Percentiles rank a stretch among this genome's conserved stretches.
These are phyloP conservation scores for Siniperca undulata DNA, from an alignment of 2,797 vertebrate genomes.

Conservation along the genomic window DNA sequence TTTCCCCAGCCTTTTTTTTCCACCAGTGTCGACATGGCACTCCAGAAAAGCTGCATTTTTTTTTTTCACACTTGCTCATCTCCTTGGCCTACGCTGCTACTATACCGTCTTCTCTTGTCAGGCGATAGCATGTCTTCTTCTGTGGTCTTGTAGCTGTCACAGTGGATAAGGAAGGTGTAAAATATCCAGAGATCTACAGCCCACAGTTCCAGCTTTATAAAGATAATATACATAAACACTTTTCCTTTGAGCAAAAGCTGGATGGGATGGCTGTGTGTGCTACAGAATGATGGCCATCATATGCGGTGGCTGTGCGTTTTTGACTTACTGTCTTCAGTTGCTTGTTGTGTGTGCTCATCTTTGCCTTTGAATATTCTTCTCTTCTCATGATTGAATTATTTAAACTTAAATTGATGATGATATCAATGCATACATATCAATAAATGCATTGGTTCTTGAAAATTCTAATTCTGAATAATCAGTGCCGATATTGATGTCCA, in stretches of 20 bases:
- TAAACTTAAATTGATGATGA: background rate
- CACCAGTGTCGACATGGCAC: background rate
- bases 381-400: background rate
- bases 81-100: background rate
- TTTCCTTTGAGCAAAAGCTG: slow-evolving; percentile 8
- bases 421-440: background rate
- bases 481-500: background rate
- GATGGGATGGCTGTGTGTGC: background rate
- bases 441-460: background rate
- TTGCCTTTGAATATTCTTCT: background rate
- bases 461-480: background rate
- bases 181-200: slow-evolving; percentile 10
- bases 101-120: background rate
- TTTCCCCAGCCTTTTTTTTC: too few species aligned
- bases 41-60: too few species aligned
- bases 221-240: slow-evolving; percentile 1
- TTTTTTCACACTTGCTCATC: background rate
- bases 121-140: slow-evolving; percentile 12
- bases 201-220: background rate
- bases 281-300: background rate
- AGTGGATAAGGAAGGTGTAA: background rate
- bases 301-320: background rate
- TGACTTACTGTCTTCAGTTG: background rate
- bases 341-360: background rate
- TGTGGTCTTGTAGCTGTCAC: slow-evolving; percentile 10